Evolutionary conservation across 2,888 invertebrate genomes (phyloP).

Genomic region (Merodon equestris): DNA sequence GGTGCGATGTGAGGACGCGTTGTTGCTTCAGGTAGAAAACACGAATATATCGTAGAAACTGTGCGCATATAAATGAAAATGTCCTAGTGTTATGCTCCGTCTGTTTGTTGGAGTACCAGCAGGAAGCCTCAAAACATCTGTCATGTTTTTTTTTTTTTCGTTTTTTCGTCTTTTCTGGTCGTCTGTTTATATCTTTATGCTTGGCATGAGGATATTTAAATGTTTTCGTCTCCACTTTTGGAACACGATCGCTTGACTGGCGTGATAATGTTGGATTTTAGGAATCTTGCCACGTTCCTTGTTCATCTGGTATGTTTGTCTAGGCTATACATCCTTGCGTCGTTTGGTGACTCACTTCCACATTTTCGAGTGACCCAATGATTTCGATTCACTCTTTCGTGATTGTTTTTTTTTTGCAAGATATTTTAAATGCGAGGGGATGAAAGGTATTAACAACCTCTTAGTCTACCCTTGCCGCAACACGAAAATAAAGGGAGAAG

Average conservation of each 20-base stretch:
- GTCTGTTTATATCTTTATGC: no score
- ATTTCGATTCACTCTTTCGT: conserved; percentile 33
- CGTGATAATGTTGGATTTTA: no score
- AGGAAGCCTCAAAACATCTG: conserved; percentile 62
- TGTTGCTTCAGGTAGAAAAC: conserved; percentile 37
- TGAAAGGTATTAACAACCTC: conserved; percentile 10
- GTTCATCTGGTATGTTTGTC: background rate
- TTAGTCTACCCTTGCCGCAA: background rate
- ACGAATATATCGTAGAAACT: conserved; percentile 24
- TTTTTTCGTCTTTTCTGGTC: conserved; percentile 30
- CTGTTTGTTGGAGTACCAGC: conserved; percentile 59
- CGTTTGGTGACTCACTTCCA: conserved; percentile 20
- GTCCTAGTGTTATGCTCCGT: conserved; percentile 67
- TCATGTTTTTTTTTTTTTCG: conserved; percentile 38
- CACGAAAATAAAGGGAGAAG: conserved; percentile 18
- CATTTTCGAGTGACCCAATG: conserved; percentile 39
- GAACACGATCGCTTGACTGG: no score
- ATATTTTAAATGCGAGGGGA: conserved; percentile 17
- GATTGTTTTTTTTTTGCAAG: conserved; percentile 9
- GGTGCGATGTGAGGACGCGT: background rate
- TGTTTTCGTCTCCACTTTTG: background rate
- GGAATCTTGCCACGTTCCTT: background rate
- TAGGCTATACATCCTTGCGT: background rate
- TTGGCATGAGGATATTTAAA: conserved; percentile 54
- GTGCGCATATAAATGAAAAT: conserved; percentile 41